Evolutionary conservation across 2,888 invertebrate genomes (phyloP).

Genomic region (Himalopsyche anomala): DNA sequence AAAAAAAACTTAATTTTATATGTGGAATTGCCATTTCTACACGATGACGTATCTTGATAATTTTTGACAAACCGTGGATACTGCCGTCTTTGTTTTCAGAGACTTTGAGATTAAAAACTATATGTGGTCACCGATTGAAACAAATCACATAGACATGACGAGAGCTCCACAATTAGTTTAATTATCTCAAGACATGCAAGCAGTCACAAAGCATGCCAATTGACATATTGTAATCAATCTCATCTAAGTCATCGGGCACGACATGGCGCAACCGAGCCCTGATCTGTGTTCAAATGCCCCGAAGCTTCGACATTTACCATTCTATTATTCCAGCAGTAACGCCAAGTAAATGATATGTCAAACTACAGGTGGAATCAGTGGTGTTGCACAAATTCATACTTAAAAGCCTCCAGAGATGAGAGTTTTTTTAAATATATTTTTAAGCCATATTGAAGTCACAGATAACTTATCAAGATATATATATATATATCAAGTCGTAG

Average conservation of each 20-base stretch:
- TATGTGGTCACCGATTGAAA: slow-evolving; percentile 26
- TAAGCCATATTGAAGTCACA: too few species aligned
- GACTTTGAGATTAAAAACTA: neutral
- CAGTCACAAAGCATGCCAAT: slow-evolving; percentile 33
- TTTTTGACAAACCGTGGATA: too few species aligned
- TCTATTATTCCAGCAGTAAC: slow-evolving; percentile 10
- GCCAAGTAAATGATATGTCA: slow-evolving; percentile 12
- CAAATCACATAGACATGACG: slow-evolving; percentile 33
- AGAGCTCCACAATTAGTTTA: slow-evolving; percentile 34
- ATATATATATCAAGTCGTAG: too few species aligned
- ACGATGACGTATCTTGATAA: too few species aligned
- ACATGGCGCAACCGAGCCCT: slow-evolving; percentile 12
- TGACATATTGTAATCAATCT: slow-evolving; percentile 47
- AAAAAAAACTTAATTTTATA: too few species aligned
- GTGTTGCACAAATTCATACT: neutral
- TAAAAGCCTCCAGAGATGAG: too few species aligned
- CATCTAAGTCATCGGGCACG: slow-evolving; percentile 44
- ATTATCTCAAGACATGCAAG: slow-evolving; percentile 41
- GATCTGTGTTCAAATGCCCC: slow-evolving; percentile 4
- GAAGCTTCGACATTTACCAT: slow-evolving; percentile 42
- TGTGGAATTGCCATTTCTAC: too few species aligned
- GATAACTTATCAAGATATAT: too few species aligned
- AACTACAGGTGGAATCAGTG: slow-evolving; percentile 27
- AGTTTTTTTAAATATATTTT: too few species aligned
- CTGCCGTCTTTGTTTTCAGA: too few species aligned